These are phyloP conservation scores for Lacanobia wlatinum DNA, from an alignment of 2,888 invertebrate species.

Conservation along the genomic window DNA sequence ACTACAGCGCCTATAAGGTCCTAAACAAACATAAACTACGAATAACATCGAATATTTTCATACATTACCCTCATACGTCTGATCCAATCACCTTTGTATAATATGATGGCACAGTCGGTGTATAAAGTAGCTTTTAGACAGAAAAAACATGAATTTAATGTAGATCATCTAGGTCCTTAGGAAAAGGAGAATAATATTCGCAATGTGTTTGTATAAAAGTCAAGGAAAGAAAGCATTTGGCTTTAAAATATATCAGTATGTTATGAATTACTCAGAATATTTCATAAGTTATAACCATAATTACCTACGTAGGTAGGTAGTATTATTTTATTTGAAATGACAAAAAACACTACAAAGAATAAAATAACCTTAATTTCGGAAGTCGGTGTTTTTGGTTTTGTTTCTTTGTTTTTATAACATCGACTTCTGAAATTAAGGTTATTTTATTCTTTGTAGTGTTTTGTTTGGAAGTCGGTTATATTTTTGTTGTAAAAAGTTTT, in stretches of 20 bases:
- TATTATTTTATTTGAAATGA: no score
- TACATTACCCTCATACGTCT: constrained; percentile 25
- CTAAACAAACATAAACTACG: constrained; percentile 56
- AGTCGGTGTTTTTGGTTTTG: no score
- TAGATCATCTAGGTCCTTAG: constrained; percentile 7
- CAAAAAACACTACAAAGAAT: no score
- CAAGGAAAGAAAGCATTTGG: neutral
- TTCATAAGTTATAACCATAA: no score
- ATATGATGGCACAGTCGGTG: constrained; percentile 3
- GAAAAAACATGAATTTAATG: constrained; percentile 4
- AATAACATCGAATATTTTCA: constrained; percentile 42
- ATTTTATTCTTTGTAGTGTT: no score
- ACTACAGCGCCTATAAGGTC: constrained; percentile 35
- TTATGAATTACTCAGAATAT: no score
- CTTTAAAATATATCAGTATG: neutral
- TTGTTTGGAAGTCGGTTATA: no score
- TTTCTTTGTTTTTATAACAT: no score
- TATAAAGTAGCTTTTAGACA: constrained; percentile 1
- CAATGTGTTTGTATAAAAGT: neutral
- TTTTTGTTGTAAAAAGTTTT: no score
- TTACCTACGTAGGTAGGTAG: no score
- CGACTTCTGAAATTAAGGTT: no score
- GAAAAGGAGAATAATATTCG: constrained; percentile 3
- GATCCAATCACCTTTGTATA: constrained; percentile 33
- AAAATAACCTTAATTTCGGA: no score